A percentile compares a stretch with the other conserved stretches of the same genome.
These are phyloP conservation scores for Hyposoter dolosus DNA, from an alignment of 2,888 invertebrate genomes.

Conservation along the genomic window DNA sequence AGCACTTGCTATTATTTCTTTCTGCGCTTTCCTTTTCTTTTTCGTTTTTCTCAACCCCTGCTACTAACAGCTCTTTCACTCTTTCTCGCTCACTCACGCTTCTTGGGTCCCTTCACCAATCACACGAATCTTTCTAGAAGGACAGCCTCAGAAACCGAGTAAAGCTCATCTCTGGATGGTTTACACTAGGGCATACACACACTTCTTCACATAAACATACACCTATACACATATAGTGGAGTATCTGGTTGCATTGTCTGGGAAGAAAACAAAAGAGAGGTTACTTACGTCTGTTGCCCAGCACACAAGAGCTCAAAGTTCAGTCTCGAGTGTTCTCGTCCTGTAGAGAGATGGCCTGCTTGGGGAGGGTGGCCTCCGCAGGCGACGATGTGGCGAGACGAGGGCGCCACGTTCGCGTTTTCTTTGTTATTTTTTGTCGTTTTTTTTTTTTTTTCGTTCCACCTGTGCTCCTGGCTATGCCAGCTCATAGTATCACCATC, in stretches of 20 bases:
- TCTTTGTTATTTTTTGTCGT: slow-evolving; percentile 35
- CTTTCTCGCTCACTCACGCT: not conserved
- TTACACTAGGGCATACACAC: slow-evolving; percentile 9
- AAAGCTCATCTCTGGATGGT: slow-evolving; percentile 28
- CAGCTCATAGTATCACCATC: slow-evolving; percentile 15
- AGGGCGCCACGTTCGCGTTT: slow-evolving; percentile 28
- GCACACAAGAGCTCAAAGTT: slow-evolving; percentile 81
- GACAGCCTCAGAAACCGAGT: slow-evolving; percentile 29
- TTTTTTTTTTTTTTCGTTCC: slow-evolving; percentile 34
- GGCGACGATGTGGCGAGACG: slow-evolving; percentile 66
- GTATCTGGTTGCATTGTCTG: slow-evolving; percentile 77
- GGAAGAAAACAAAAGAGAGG: slow-evolving; percentile 79
- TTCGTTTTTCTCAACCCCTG: not conserved
- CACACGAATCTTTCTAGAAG: slow-evolving; percentile 29
- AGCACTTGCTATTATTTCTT: slow-evolving; percentile 23
- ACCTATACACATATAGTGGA: slow-evolving; percentile 32
- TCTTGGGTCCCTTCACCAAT: slow-evolving; percentile 19
- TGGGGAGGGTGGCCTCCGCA: slow-evolving; percentile 19
- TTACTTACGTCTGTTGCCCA: slow-evolving; percentile 75
- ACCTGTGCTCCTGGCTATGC: slow-evolving; percentile 50
- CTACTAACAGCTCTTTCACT: not conserved
- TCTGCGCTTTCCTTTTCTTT: slow-evolving; percentile 2
- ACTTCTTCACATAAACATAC: slow-evolving; percentile 21
- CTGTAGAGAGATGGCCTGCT: slow-evolving; percentile 15
- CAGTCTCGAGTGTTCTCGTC: slow-evolving; percentile 78